Evolutionary conservation across 2,888 invertebrate genomes (phyloP), one percentile per base, ranked within the genome.

Genomic region (Thumatha senex): DNA sequence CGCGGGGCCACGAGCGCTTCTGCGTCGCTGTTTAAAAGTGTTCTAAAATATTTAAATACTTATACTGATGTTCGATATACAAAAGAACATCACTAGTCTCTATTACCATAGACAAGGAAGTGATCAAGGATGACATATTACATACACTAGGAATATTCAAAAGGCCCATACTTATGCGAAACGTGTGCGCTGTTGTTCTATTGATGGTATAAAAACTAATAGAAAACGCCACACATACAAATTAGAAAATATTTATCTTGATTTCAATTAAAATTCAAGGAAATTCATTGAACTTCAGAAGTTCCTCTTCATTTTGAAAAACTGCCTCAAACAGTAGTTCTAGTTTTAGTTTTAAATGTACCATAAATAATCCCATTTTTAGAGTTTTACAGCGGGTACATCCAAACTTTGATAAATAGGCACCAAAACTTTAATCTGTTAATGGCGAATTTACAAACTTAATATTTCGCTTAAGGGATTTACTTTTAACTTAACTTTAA

Each of bases 201-300:
- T 59, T 48, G 58, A 55, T 34, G 38, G 54, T 45, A 63, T 56
- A 67, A 66, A 67, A 67, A 63, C 61, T 68, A 68, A 51, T 63
- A 13, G 24, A 11, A 1, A 7, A 41, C 54, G 40, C 47, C 44
- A 30, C 33, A 60, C 68, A 67, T 67, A 68, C 63, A 68, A 67
- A 67, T 63, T 47, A 64, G 62, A 52, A 54, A 40, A 61, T 63
- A 31, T 40, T 29, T 42, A 56, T 54, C 33, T 54, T 50, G 49
- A 34, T 41, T 38, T 40, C 11, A 65, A 63, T 67, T 65, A 68
- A 61, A 48, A 68, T 68, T 67, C 67, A 67, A 67, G 67, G 67
- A 58, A 61, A 67, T 63, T 63, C 67, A 56, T 49, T 65, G 66
- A 67, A 61, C 65, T 50, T 34, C 13, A 13, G 1, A 30, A 12